Evolutionary conservation across 1,140 invertebrate genomes (phyloP), one percentile per base, ranked within the genome.

Genomic region (Lasaia peninsularis): DNA sequence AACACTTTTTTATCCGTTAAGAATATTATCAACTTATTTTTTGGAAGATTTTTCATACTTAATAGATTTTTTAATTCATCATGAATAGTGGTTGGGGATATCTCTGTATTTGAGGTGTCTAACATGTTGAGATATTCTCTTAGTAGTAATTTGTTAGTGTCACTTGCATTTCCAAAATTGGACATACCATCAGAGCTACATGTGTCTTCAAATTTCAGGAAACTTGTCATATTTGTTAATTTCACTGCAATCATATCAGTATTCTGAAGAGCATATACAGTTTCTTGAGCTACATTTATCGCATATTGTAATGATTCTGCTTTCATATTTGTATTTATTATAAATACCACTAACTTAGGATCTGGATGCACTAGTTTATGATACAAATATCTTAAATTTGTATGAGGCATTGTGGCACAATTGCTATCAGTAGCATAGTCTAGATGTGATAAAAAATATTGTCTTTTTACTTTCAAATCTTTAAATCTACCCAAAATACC

Each of bases 391-490:
- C 89, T 76, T 48, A 85, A 73, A 64, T 87, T 84, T 16, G 80
- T 80, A 33, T 82, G 78, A 49, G 86, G 76, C 69, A 81, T 80
- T 11, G 72, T 66, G 20, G 83, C 67, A 73, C 88, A 90, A 58
- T 85, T 75, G 64, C 72, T 83, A 35, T 89, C 88, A 40, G 88
- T 89, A 18, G 83, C 88, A 67, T 85, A 86, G 65, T 89, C 88
- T 40, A 84, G 72, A 53, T 87, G 79, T 4, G 88, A 80, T 24
- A 90, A 63, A 57, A 82, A 89, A 63, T 89, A 89, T 63, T 85
- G 85, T 55, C 86, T 72, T 62, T 89, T 88, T 12, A 90, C 78
- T 79, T 89, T 89, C 31, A 89, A 74, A 67, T 89, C 85, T 69
- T 88, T 85, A 33, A 80, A 81, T 16, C 78, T 71, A 53, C 77